Conservation (phyloP, 2,888 invertebrate genomes). For the Pseudococcus jackbeardsleyi region DNA sequence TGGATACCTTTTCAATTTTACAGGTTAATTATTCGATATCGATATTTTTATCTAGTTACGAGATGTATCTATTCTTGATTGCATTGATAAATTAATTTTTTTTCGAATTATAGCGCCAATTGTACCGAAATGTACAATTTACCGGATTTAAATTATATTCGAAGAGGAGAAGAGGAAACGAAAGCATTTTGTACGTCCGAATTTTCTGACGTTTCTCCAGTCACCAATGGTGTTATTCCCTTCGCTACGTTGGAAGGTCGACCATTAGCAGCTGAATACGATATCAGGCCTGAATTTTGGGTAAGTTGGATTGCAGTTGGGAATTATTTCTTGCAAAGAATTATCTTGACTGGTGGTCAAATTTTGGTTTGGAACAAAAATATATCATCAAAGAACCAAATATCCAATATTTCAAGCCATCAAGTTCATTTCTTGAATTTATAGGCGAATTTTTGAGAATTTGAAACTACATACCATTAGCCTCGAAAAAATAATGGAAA, state of each 20-base stretch:
- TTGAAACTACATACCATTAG: too few species aligned
- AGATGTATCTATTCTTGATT: background rate
- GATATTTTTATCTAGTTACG: background rate
- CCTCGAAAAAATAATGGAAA: too few species aligned
- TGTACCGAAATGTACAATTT: slow-evolving; percentile 93
- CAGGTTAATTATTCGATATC: slow-evolving; percentile 73
- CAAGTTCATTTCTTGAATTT: too few species aligned
- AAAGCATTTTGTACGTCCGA: slow-evolving; percentile 97
- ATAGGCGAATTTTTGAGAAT: too few species aligned
- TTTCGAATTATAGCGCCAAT: slow-evolving; percentile 78
- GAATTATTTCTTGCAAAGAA: too few species aligned
- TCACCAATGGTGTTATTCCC: slow-evolving; percentile 93
- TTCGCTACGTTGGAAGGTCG: slow-evolving; percentile 96
- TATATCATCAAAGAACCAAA: too few species aligned
- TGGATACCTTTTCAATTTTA: slow-evolving; percentile 95
- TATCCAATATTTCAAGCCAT: too few species aligned
- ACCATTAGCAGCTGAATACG: slow-evolving; percentile 93
- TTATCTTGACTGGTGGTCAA: too few species aligned
- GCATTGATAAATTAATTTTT: background rate
- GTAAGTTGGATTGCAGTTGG: slow-evolving; percentile 71
- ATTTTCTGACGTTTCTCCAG: slow-evolving; percentile 96
- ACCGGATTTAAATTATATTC: slow-evolving; percentile 81
- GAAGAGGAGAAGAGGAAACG: slow-evolving; percentile 85
- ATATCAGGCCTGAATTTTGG: slow-evolving; percentile 90
- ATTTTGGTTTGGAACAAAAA: too few species aligned